Conservation (phyloP, 2,797 vertebrate species). For the Fratercula arctica region DNA sequence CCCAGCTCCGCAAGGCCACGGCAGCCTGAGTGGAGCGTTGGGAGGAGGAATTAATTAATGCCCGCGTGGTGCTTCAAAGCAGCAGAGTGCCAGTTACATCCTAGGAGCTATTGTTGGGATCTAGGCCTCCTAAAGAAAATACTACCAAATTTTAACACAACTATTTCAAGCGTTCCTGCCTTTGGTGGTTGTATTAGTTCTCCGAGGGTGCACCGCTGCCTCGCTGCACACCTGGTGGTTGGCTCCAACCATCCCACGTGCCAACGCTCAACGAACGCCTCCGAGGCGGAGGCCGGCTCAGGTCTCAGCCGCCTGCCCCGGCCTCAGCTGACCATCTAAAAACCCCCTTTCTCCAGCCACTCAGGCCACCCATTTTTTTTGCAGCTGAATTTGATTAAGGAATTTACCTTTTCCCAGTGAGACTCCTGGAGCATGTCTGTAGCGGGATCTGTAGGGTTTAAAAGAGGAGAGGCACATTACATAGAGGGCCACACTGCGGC, state of each 20-base stretch:
- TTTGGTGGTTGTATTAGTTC: rapidly evolving
- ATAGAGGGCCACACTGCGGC: rapidly evolving
- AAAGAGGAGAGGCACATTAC: neutral
- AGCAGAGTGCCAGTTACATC: neutral
- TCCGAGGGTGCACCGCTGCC: neutral
- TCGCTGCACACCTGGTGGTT: neutral
- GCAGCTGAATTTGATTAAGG: neutral
- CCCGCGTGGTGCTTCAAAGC: neutral
- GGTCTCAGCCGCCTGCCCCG: neutral
- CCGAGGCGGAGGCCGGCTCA: neutral
- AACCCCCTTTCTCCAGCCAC: neutral
- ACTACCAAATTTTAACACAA: neutral
- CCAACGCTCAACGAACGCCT: rapidly evolving
- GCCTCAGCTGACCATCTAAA: rapidly evolving
- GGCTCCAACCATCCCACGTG: neutral
- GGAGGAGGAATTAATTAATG: neutral
- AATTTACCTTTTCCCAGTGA: slow-evolving; percentile 48
- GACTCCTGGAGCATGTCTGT: neutral
- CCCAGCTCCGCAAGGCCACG: neutral
- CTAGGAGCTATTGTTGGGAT: neutral
- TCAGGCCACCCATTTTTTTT: neutral
- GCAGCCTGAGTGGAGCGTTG: neutral
- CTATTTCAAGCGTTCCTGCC: neutral
- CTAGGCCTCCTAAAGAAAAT: neutral
- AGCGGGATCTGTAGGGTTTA: slow-evolving; percentile 1